Conservation (phyloP, 2,888 invertebrate genomes). For the Siphlonurus alternatus region DNA sequence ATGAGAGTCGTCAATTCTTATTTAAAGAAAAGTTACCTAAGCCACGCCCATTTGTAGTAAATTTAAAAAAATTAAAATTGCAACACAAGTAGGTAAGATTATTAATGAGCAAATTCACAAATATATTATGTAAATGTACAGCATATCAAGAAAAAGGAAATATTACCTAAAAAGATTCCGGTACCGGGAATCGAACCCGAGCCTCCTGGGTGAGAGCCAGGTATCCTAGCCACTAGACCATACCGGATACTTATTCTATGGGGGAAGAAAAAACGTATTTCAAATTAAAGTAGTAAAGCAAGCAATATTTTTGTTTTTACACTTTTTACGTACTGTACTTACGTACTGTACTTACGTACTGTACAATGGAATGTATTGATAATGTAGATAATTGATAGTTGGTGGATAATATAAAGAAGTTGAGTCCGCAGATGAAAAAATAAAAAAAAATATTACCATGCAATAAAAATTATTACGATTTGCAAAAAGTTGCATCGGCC, state of each 20-base stretch:
- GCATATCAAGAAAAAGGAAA: too few relatives aligned
- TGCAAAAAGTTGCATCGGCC: conserved; percentile 1
- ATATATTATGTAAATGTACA: too few relatives aligned
- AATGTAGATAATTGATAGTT: not conserved
- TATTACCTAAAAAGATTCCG: not conserved
- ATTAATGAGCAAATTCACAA: too few relatives aligned
- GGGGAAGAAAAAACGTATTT: not conserved
- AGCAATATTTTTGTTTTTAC: not conserved
- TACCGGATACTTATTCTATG: not conserved
- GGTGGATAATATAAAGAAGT: not conserved
- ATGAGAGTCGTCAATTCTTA: not conserved
- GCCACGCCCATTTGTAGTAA: not conserved
- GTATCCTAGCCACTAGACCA: not conserved
- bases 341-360: too few relatives aligned
- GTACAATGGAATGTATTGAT: too few relatives aligned
- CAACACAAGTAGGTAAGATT: too few relatives aligned
- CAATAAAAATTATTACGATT: not conserved
- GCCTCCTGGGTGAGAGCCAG: not conserved
- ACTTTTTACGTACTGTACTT: too few relatives aligned
- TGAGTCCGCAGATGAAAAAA: not conserved
- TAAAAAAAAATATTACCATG: not conserved
- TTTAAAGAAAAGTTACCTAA: not conserved
- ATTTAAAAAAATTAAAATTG: not conserved
- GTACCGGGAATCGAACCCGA: not conserved
- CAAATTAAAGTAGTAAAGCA: not conserved